These are phyloP conservation scores for Apodemia hepburni DNA, from an alignment of 2,888 invertebrate genomes.

Conservation along the genomic window DNA sequence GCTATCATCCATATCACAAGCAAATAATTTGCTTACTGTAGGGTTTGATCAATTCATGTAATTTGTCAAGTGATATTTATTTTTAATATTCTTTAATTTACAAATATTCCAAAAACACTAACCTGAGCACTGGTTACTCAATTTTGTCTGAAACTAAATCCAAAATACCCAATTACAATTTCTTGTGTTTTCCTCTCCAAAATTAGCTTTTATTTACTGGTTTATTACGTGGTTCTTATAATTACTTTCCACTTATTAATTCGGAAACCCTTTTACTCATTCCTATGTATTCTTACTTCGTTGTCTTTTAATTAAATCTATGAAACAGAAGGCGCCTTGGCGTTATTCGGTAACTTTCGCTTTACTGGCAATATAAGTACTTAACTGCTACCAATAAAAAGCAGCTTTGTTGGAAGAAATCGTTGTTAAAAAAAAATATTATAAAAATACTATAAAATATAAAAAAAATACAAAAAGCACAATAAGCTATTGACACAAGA, in stretches of 20 bases:
- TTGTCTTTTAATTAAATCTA: constrained; percentile 15
- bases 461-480: too few relatives aligned
- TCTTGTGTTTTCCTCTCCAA: background rate
- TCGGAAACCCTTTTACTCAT: background rate
- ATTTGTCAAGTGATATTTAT: too few relatives aligned
- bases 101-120: too few relatives aligned
- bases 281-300: constrained; percentile 10
- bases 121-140: too few relatives aligned
- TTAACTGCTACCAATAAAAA: constrained; percentile 9
- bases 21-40: too few relatives aligned
- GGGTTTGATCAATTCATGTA: too few relatives aligned
- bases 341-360: constrained; percentile 9
- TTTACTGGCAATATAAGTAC: constrained; percentile 6
- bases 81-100: too few relatives aligned
- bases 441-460: too few relatives aligned
- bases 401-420: constrained; percentile 3
- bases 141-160: too few relatives aligned
- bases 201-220: background rate
- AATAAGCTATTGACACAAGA: too few relatives aligned
- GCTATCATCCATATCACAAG: too few relatives aligned
- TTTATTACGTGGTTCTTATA: background rate
- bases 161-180: too few relatives aligned
- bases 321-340: constrained; percentile 11
- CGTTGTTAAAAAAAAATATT: background rate
- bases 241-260: constrained; percentile 4